Conservation (phyloP, 2,113 vertebrate species). For the Collichthys lucidus region DNA sequence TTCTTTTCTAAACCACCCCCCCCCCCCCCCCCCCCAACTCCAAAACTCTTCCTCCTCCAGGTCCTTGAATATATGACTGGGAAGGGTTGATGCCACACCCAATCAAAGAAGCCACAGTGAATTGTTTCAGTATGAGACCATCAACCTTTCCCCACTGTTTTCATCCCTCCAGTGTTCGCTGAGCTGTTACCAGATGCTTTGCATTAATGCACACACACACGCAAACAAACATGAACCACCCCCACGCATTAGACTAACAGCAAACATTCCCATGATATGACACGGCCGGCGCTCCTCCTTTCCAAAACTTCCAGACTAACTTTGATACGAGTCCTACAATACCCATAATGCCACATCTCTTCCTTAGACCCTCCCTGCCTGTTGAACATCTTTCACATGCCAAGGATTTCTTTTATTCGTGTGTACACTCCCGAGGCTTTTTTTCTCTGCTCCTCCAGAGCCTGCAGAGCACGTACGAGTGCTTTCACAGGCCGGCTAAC, state of each 20-base stretch:
- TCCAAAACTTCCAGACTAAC: not conserved
- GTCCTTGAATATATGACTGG: conserved; percentile 15
- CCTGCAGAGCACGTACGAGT: not conserved
- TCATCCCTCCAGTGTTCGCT: not conserved
- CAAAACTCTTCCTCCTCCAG: not conserved
- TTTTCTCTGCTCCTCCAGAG: not conserved
- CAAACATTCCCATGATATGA: not conserved
- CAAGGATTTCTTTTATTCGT: not conserved
- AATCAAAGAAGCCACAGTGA: conserved; percentile 9
- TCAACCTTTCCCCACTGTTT: conserved; percentile 16
- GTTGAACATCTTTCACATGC: not conserved
- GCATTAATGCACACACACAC: not conserved
- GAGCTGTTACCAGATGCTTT: conserved; percentile 6
- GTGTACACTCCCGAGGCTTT: not conserved
- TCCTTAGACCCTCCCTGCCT: not conserved
- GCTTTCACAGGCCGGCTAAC: not conserved
- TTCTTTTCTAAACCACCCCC: not conserved
- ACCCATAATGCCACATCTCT: not conserved
- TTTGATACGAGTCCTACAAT: not conserved
- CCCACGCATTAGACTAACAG: not conserved
- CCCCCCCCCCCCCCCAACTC: no score
- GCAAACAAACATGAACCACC: not conserved
- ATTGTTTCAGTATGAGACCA: conserved; percentile 46
- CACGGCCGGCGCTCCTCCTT: not conserved
- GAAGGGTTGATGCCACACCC: conserved; percentile 60